A percentile compares a stretch with the other conserved stretches of the same genome.
Evolutionary conservation across 2,113 vertebrate genomes (phyloP).

Genomic region (Alligator sinensis): DNA sequence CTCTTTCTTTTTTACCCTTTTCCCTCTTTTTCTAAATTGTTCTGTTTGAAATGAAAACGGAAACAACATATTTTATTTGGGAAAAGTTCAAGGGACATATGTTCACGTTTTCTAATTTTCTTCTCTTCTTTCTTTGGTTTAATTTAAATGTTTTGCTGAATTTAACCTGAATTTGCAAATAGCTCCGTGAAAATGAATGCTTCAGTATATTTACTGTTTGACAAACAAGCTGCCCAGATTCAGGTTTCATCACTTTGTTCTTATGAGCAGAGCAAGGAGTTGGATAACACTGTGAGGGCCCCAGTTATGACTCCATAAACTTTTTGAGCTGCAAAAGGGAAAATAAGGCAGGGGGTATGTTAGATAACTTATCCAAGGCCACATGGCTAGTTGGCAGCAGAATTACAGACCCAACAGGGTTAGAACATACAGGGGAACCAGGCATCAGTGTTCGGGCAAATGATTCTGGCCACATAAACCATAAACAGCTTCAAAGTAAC

Average conservation of each 20-base stretch:
- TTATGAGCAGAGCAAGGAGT: constrained; percentile 21
- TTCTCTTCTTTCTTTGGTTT: too few relatives aligned
- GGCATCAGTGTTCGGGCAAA: neutral
- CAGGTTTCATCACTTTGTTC: constrained; percentile 13
- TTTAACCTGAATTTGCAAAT: too few relatives aligned
- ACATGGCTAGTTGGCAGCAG: neutral
- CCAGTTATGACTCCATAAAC: neutral
- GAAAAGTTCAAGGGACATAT: too few relatives aligned
- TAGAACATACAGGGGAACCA: constrained; percentile 38
- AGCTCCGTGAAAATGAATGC: too few relatives aligned
- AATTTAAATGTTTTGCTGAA: too few relatives aligned
- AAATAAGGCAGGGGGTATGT: constrained; percentile 40
- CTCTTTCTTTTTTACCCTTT: too few relatives aligned
- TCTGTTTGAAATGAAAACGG: too few relatives aligned
- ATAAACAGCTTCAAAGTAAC: neutral
- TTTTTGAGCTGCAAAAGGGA: neutral
- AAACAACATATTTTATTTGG: too few relatives aligned
- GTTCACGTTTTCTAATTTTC: too few relatives aligned
- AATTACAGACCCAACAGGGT: neutral
- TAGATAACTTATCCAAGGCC: constrained; percentile 20
- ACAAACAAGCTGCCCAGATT: neutral
- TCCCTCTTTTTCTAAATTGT: too few relatives aligned
- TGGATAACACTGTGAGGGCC: neutral
- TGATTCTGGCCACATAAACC: neutral
- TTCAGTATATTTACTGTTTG: constrained; percentile 5